Base-by-base conservation (phyloP, 2,888 invertebrate species). In the Cyclophora albipunctata region DNA sequence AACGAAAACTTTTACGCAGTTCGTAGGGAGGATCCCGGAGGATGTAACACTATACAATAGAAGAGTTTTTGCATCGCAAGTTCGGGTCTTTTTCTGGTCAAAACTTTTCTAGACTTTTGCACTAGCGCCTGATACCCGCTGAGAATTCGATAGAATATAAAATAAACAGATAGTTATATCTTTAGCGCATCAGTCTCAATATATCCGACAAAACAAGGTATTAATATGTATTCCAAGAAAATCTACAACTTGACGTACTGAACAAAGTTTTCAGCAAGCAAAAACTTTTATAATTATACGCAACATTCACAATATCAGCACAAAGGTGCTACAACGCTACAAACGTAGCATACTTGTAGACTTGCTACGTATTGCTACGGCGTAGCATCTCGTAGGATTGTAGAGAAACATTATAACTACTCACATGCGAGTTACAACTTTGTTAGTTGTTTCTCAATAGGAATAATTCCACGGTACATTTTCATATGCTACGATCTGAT, bases 11-110 rank as follows among this genome's bases (percentile, higher is more conserved):
- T 64, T 57, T 53, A 37, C 47, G 55, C 50, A 55, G 52, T 59
- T 56, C 51, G 37, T 47, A 45, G 54, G 57, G 60, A 63, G 55
- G 57, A 54, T 63, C 70, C 66, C 67, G 53, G n/a, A 60, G 64
- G 65, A 60, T 57, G 60, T 52, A 46, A 42, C 37, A 37, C 37
- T 37, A 37, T 40, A 57, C 59, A 57, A 64, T 59, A 62, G 50
- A 50, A 46, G 52, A 62, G 56, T 72, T 71, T 72, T 73, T 69
- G 66, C 69, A 67, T 67, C 68, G 65, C 65, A 66, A 66, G 63
- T 57, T 49, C 56, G 58, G 53, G 64, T 65, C 71, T 68, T 73
- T 61, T 59, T 55, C 54, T 51, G 43, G 45, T 42, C 6, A 37
- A 51, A 48, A 55, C 54, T 56, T 63, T 57, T 53, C 45, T 4